Conservation (phyloP, 1,140 invertebrate species). For the Brachystomella parvula region DNA sequence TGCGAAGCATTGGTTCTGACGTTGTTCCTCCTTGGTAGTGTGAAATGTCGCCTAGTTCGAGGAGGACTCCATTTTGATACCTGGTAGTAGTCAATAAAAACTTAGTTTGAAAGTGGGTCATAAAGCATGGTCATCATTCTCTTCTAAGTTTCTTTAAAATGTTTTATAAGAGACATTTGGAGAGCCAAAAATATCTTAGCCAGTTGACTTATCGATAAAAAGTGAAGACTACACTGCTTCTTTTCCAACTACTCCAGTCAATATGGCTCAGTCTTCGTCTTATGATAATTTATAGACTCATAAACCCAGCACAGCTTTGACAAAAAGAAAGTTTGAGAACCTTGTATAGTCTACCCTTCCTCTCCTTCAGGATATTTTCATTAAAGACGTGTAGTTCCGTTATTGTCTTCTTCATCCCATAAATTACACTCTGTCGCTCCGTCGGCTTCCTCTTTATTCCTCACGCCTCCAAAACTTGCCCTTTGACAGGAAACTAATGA, state of each 20-base stretch:
- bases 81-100: constrained; percentile 46
- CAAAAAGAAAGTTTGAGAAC: neutral
- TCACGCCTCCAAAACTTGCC: neutral
- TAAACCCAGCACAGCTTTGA: neutral
- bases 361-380: neutral
- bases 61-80: constrained; percentile 60
- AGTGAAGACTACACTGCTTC: neutral
- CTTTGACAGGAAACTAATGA: neutral
- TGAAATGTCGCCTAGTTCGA: constrained; percentile 54
- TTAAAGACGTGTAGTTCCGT: neutral
- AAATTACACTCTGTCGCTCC: neutral
- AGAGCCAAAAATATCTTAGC: neutral
- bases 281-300: neutral
- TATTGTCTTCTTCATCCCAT: neutral
- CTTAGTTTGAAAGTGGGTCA: neutral
- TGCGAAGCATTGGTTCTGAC: constrained; percentile 62
- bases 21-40: constrained; percentile 66
- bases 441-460: too few species aligned
- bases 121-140: neutral
- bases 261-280: neutral
- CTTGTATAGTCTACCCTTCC: neutral
- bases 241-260: neutral
- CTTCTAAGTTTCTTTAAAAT: neutral
- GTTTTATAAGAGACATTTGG: neutral
- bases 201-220: neutral